Evolutionary conservation across 2,113 vertebrate genomes (phyloP).

Genomic region (Elanoides forficatus): DNA sequence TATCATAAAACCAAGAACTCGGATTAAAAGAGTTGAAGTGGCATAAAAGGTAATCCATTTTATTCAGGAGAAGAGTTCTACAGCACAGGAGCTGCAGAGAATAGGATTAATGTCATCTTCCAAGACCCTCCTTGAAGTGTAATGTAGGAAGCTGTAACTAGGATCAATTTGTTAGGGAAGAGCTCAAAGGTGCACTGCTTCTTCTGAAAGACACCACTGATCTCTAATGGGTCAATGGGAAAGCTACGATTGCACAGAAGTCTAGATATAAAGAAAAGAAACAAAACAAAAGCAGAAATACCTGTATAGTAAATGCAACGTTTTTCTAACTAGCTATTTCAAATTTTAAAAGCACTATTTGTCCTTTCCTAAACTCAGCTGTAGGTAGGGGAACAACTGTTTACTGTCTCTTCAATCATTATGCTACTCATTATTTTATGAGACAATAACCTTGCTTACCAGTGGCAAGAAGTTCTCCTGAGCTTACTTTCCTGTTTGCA

Average conservation of each 20-base stretch:
- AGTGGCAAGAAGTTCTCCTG: not conserved
- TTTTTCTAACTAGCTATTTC: not conserved
- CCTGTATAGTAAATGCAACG: rapidly evolving
- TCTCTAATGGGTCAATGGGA: not conserved
- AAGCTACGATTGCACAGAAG: not conserved
- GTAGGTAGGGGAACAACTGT: not conserved
- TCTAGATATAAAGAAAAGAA: not conserved
- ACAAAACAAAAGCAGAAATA: not conserved
- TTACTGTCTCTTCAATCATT: not conserved
- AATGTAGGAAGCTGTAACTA: not conserved
- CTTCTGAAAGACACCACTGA: not conserved
- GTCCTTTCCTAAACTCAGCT: not conserved
- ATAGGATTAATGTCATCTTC: not conserved
- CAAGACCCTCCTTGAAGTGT: not conserved
- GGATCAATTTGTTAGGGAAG: not conserved
- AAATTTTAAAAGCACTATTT: not conserved
- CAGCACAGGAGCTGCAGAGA: not conserved
- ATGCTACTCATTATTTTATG: not conserved
- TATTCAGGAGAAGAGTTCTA: not conserved
- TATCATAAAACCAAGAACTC: not conserved
- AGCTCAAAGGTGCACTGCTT: not conserved
- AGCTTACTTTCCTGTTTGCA: not conserved
- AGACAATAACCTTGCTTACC: not conserved
- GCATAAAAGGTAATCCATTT: not conserved
- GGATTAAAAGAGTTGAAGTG: not conserved